phyloP scores from a whole-genome alignment of 2,113 vertebrate species.

The Taxidea taxus region DNA sequence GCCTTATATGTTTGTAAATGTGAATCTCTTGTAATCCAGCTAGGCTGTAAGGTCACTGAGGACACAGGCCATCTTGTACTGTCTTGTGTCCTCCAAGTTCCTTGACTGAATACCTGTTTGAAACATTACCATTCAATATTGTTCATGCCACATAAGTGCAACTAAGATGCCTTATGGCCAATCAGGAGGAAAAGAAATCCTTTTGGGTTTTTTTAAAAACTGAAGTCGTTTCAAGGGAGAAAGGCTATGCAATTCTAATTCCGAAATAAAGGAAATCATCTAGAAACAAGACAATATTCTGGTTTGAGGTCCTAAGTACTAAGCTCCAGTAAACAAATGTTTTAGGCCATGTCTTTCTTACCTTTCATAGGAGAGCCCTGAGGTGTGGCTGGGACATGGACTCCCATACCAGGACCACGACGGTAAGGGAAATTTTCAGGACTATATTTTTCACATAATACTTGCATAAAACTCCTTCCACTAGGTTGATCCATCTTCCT shows the following conservation, averaged over 20 bases:
- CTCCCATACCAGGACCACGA: slow-evolving; percentile 93
- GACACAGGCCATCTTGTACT: not conserved
- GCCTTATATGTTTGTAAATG: not conserved
- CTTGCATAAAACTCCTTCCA: slow-evolving; percentile 94
- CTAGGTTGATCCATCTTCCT: slow-evolving; percentile 90
- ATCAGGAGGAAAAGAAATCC: not conserved
- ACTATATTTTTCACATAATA: slow-evolving; percentile 97
- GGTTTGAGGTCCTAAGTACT: not conserved
- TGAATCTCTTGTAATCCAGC: not conserved
- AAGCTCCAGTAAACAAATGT: not conserved
- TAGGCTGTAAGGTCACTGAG: not conserved
- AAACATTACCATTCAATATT: not conserved
- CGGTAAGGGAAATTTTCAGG: slow-evolving; percentile 97
- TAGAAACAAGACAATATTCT: not conserved
- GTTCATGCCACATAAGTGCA: not conserved
- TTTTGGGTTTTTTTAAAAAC: not conserved
- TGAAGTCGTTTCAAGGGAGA: not conserved
- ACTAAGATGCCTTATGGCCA: not conserved
- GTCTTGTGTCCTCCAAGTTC: not conserved
- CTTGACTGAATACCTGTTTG: not conserved
- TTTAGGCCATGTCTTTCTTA: slow-evolving; percentile 63
- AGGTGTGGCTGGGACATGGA: slow-evolving; percentile 91
- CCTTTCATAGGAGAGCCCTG: slow-evolving; percentile 97
- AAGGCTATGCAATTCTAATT: not conserved
- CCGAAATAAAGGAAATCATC: not conserved